These are phyloP conservation scores for Dasypolia templi DNA, from an alignment of 2,888 invertebrate genomes.

Conservation along the genomic window DNA sequence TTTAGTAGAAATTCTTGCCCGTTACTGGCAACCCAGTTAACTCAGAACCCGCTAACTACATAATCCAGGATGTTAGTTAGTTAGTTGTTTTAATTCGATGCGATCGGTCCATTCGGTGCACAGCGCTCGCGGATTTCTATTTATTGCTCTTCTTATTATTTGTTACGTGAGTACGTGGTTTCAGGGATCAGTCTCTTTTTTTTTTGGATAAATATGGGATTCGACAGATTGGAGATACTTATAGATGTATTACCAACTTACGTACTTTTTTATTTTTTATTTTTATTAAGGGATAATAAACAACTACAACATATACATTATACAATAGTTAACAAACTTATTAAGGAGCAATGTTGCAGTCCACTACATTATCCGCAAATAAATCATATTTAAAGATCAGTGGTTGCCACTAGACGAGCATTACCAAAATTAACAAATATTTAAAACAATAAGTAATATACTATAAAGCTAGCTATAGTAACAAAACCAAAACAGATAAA, in stretches of 20 bases:
- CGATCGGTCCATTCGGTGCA: slow-evolving; percentile 58
- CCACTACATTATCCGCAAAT: no score
- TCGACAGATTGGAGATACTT: neutral
- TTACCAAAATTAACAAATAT: no score
- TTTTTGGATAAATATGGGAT: neutral
- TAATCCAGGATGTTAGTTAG: slow-evolving; percentile 62
- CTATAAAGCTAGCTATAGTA: no score
- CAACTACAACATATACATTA: no score
- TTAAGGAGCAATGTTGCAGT: no score
- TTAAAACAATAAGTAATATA: no score
- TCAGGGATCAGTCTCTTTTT: neutral
- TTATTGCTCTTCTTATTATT: slow-evolving; percentile 39
- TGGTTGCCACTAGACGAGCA: no score
- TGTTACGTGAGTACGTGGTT: slow-evolving; percentile 2
- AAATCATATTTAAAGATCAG: no score
- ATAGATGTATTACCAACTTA: neutral
- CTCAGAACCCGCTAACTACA: slow-evolving; percentile 50
- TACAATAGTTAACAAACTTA: no score
- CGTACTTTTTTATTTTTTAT: no score
- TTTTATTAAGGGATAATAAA: no score
- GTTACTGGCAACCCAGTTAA: slow-evolving; percentile 48
- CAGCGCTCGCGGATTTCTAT: slow-evolving; percentile 24
- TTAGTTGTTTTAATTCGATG: slow-evolving; percentile 64
- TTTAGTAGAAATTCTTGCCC: neutral
- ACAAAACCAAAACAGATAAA: no score